Base-by-base conservation (phyloP, 2,113 vertebrate genomes). In the Shinisaurus crocodilurus region DNA sequence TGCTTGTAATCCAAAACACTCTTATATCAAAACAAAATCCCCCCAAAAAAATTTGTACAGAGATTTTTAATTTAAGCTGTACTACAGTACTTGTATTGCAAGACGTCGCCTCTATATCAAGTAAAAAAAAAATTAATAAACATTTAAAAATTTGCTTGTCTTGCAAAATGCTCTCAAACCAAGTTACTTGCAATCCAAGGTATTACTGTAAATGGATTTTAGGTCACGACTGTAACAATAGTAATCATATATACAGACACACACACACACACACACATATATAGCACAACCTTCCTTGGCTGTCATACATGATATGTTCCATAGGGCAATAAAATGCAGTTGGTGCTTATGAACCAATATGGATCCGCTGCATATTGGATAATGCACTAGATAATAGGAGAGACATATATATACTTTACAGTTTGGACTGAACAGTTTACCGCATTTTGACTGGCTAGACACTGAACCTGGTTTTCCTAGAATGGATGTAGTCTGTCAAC, bases 401-500 rank as follows among this genome's bases (percentile, higher is more conserved):
- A 93, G 43, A 85, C 9, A 84, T 88, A 15, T 50, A 37, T 7
- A 5, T 1, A 86, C 43, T 69, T 93, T 92, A 15, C 72, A 92
- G 29, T 67, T 91, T 37, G 91, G 74, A 90, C 84, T 80, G 92
- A 86, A 83, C 89, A 34, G 91, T 91, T 91, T 86, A 88, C 82
- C 86, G 80, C 69, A 63, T 91, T 95, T 95, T 95, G 88, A 88
- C 89, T 85, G 87, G 79, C 91, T 94, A 93, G 37, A 82, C 34
- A 75, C 76, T 93, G 82, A 79, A 90, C 50, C 40, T 65, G 13
- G 75, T 95, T 96, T 90, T 89, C 91, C 90, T 96, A 92, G 91
- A 80, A n/a, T n/a, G n/a, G n/a, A n/a, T n/a, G n/a, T n/a, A n/a
- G n/a, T n/a, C n/a, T n/a, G n/a, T n/a, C n/a, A n/a, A n/a, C 37